Conservation (phyloP, 2,888 invertebrate species). For the Athalia cordata region DNA sequence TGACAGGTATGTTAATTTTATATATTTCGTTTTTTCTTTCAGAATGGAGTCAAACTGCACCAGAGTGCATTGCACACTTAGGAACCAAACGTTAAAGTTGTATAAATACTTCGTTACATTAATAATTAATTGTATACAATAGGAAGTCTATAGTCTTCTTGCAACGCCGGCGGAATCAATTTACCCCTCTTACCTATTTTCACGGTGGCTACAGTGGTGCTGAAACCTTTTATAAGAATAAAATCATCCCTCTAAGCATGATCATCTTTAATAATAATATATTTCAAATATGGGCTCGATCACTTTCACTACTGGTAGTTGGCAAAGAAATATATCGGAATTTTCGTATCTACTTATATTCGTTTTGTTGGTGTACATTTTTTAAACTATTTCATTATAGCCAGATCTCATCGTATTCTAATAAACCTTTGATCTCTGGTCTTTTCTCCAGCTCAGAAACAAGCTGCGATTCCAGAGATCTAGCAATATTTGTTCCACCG, state of each 20-base stretch:
- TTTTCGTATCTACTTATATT: background rate
- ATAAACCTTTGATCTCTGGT: background rate
- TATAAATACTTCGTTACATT: conserved; percentile 59
- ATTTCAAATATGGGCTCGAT: background rate
- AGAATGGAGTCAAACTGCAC: conserved; percentile 40
- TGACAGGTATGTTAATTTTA: background rate
- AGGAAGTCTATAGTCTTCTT: conserved; percentile 38
- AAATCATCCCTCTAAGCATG: background rate
- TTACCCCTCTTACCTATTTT: background rate
- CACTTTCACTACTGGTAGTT: background rate
- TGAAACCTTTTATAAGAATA: background rate
- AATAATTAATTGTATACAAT: conserved; percentile 54
- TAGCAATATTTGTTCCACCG: background rate
- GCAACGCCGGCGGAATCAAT: conserved; percentile 10
- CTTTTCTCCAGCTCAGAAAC: background rate
- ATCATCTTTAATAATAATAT: conserved; percentile 25
- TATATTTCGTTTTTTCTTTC: conserved; percentile 1
- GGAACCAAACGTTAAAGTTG: conserved; percentile 52
- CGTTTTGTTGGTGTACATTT: background rate
- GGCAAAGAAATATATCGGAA: background rate
- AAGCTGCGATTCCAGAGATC: background rate
- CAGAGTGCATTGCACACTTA: conserved; percentile 43
- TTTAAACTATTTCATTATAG: background rate
- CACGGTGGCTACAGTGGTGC: conserved; percentile 16
- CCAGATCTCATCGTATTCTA: too few species aligned